Conservation (phyloP, 2,888 invertebrate genomes). For the Callyntrura sp. region DNA sequence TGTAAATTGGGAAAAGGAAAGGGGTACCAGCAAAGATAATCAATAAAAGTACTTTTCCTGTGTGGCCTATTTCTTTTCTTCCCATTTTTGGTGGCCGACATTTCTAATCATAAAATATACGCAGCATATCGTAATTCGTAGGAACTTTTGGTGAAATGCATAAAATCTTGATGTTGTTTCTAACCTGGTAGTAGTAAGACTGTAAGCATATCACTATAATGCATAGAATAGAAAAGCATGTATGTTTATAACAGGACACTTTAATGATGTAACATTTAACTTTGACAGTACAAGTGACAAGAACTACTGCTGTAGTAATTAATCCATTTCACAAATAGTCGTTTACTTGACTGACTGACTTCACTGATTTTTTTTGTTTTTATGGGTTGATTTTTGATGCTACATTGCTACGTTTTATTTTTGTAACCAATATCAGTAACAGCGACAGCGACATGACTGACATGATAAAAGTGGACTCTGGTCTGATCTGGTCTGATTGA, state of each 20-base stretch:
- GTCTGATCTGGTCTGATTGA: conserved; percentile 29
- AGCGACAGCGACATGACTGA: neutral
- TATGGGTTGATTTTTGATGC: neutral
- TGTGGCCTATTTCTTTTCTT: conserved; percentile 28
- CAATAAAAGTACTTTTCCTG: neutral
- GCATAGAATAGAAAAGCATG: no score
- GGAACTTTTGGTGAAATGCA: no score
- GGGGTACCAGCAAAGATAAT: neutral
- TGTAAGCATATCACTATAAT: no score
- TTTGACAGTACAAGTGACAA: no score
- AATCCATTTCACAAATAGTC: no score
- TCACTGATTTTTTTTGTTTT: neutral
- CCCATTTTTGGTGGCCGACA: neutral
- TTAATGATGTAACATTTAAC: no score
- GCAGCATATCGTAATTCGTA: no score
- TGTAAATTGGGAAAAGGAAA: conserved; percentile 25
- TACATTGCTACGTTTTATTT: neutral
- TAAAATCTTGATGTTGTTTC: no score
- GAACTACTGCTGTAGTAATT: no score
- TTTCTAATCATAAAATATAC: neutral
- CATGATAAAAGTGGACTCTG: conserved; percentile 48
- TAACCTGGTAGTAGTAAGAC: no score
- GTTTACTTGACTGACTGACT: no score
- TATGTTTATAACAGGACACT: no score
- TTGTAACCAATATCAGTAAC: conserved; percentile 1